Conservation (phyloP, 2,113 vertebrate genomes). For the Chunga burmeisteri region DNA sequence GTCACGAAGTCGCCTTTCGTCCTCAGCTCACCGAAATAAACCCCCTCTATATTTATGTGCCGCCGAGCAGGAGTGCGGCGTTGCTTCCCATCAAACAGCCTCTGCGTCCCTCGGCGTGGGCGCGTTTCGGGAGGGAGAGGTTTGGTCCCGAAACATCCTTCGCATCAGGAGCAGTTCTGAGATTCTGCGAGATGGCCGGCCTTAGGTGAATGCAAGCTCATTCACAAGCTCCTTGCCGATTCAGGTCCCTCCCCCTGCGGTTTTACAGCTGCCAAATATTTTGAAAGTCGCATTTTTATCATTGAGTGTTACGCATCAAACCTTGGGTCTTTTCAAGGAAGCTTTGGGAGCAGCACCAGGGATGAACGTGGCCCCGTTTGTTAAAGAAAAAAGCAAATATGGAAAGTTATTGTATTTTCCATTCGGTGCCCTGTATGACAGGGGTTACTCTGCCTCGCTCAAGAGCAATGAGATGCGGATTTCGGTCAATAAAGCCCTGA, state of each 20-base stretch:
- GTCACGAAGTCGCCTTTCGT: neutral
- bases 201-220: neutral
- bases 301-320: neutral
- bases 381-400: neutral
- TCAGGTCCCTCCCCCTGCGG: neutral
- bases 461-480: neutral
- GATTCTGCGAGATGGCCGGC: neutral
- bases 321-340: neutral
- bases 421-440: neutral
- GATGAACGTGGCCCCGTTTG: neutral
- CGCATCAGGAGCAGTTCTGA: neutral
- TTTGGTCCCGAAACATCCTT: neutral
- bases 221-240: neutral
- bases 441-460: neutral
- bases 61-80: rapidly evolving
- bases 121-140: neutral
- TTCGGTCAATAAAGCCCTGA: neutral
- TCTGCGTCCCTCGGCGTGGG: neutral
- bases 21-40: neutral
- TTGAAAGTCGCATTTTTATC: neutral
- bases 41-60: neutral
- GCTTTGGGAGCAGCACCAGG: neutral
- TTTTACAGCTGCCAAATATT: neutral
- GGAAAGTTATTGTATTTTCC: neutral
- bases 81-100: neutral